phyloP scores from a whole-genome alignment of 2,797 vertebrate genomes.

The Pelobates cultripes region DNA sequence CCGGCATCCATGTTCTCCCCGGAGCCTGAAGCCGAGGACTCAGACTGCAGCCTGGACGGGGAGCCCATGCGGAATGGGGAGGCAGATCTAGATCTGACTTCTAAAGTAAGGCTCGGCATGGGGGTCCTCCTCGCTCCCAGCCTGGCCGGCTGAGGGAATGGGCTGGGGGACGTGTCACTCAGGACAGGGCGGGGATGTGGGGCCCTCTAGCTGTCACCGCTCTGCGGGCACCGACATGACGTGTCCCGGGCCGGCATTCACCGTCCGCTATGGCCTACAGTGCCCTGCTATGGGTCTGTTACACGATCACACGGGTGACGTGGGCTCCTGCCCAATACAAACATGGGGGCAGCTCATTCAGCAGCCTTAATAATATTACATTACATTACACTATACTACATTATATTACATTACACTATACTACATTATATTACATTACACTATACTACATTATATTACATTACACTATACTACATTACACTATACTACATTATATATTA shows the following conservation, averaged over 20 bases:
- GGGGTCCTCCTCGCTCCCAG: background rate
- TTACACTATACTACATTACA: no score
- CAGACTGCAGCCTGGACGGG: slow-evolving; percentile 70
- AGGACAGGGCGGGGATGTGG: background rate
- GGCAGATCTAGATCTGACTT: slow-evolving; percentile 85
- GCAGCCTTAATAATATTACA: no score
- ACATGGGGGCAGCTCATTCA: no score
- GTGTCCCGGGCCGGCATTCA: background rate
- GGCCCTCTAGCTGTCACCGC: background rate
- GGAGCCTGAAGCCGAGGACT: slow-evolving; percentile 71
- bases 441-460: no score
- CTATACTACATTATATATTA: no score
- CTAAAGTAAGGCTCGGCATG: slow-evolving; percentile 79
- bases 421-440: no score
- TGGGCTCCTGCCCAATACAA: no score
- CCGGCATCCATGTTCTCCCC: slow-evolving; percentile 93
- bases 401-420: no score
- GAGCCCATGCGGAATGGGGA: slow-evolving; percentile 78
- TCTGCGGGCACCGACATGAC: background rate
- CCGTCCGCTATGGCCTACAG: background rate
- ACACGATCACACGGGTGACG: no score
- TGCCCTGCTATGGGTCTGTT: no score
- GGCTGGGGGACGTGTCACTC: slow-evolving; percentile 31
- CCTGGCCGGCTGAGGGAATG: background rate
- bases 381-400: no score